Base-by-base conservation (phyloP, 2,113 vertebrate genomes). In the Irena cyanogastra region DNA sequence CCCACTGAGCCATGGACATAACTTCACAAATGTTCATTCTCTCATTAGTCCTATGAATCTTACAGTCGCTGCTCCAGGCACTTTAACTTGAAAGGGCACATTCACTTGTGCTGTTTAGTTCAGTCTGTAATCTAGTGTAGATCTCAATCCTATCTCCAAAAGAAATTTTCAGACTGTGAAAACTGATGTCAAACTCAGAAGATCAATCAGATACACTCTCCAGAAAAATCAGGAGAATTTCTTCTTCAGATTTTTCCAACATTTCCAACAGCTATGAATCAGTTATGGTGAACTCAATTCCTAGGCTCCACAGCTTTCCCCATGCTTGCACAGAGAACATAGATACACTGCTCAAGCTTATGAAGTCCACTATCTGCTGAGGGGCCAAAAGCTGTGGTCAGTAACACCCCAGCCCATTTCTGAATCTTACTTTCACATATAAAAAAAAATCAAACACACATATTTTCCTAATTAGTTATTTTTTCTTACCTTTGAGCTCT, bases 251-350 rank as follows among this genome's bases (percentile, higher is more conserved):
- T 76, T 93, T 85, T 83, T 76, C 21, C 11, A 39, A 30, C 8
- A 13, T 7, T 70, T 26, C 7, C 14, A 64, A 6, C 3, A 83
- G 18, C 7, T 20, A 19, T 26, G 24, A 60, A 37, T 20, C n/a
- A 53, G 22, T 39, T 9, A 14, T 24, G 24, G 6, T 47, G 44
- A 86, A 33, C 27, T 44, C 24, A 33, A 22, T 44, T 86, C 21
- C 33, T 24, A 18, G 33, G 13, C 11, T 91, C 9, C 11, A 3
- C 57, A 81, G 52, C 9, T 60, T 14, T 76, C 4, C 13, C 5
- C 15, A 16, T 28, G 13, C 14, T 56, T 56, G 10, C 27, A 44
- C 16, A 50, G 57, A 42, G 28, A 45, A 52, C 0, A 1, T 6
- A 26, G 2, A 5, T 16, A 22, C 11, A 16, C 33, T 18, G 11